These are phyloP conservation scores for Eidolon dupreanum DNA, from an alignment of 2,797 vertebrate genomes.

Conservation along the genomic window DNA sequence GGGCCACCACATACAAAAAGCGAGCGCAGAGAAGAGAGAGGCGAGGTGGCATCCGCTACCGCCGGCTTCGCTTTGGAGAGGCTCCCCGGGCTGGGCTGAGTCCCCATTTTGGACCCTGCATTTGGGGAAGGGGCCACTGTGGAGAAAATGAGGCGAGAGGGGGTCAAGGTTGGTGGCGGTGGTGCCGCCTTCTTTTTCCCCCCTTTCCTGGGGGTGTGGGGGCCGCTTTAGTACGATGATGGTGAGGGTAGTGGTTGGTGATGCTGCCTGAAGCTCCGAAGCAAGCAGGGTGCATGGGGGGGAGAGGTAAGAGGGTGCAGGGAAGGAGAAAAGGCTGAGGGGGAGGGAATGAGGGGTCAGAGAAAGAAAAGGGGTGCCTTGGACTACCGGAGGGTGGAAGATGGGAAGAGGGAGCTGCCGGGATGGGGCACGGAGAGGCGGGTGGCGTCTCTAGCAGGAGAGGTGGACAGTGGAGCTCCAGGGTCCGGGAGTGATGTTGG, in stretches of 20 bases:
- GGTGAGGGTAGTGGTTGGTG: conserved; percentile 46
- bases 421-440: not conserved
- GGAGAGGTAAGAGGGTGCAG: conserved; percentile 64
- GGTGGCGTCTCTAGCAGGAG: not conserved
- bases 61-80: conserved; percentile 37
- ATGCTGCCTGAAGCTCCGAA: conserved; percentile 65
- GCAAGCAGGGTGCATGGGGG: conserved; percentile 72
- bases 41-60: conserved; percentile 15
- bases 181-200: not conserved
- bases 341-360: conserved; percentile 4
- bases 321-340: conserved; percentile 12
- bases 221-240: conserved; percentile 63
- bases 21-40: conserved; percentile 38
- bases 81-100: conserved; percentile 63
- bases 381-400: not conserved
- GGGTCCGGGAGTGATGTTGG: conserved; percentile 41
- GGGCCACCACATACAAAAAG: conserved; percentile 66
- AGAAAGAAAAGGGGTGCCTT: conserved; percentile 49
- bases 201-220: conserved; percentile 65
- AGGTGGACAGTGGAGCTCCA: not conserved
- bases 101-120: conserved; percentile 39
- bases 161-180: conserved; percentile 54
- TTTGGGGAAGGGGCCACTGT: conserved; percentile 63
- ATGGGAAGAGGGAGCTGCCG: not conserved
- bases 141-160: conserved; percentile 60